phyloP scores from a whole-genome alignment of 2,113 vertebrate genomes.

The Barbus barbus region DNA sequence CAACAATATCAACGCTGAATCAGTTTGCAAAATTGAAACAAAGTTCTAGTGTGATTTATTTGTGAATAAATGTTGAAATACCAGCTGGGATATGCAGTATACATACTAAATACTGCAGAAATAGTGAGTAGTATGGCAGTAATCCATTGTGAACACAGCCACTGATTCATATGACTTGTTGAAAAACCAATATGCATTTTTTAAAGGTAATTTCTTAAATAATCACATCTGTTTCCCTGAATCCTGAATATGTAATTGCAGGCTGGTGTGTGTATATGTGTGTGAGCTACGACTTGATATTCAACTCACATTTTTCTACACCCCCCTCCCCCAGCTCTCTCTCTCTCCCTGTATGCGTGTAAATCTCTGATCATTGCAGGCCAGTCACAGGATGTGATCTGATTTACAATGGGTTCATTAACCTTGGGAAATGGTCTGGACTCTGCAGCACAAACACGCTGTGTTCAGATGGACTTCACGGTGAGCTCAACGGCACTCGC shows the following conservation, averaged over 20 bases:
- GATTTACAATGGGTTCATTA: constrained; percentile 80
- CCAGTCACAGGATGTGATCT: constrained; percentile 64
- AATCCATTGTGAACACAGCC: background rate
- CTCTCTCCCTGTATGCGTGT: background rate
- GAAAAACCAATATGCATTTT: background rate
- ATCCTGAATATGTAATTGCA: background rate
- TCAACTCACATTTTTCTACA: constrained; percentile 47
- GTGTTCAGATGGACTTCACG: constrained; percentile 59
- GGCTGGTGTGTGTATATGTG: background rate
- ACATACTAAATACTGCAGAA: background rate
- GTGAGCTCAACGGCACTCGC: constrained; percentile 2
- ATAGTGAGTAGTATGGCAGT: background rate
- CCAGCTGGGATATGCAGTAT: too few relatives aligned
- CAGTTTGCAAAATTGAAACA: background rate
- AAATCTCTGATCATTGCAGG: constrained; percentile 54
- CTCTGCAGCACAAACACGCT: constrained; percentile 59
- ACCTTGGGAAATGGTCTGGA: constrained; percentile 71
- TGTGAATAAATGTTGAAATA: background rate
- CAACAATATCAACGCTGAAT: background rate
- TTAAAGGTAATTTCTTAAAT: background rate
- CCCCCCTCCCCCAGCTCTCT: constrained; percentile 26
- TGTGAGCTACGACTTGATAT: constrained; percentile 49
- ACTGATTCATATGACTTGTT: background rate
- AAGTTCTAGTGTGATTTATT: background rate
- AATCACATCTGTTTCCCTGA: background rate